Conservation (phyloP, 2,888 invertebrate genomes). For the Tachina fera region DNA sequence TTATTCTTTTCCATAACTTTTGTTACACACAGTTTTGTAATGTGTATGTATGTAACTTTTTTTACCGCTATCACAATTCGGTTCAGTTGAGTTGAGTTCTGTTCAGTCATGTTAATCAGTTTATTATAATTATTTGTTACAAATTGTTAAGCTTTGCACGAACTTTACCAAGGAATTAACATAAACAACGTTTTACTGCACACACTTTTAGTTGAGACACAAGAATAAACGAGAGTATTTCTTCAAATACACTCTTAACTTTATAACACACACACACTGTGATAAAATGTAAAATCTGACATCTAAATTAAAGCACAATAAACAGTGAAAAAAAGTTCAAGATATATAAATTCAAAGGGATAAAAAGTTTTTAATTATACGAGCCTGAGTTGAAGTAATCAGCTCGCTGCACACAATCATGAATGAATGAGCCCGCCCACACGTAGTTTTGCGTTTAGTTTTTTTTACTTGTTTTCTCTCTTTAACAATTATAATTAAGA, state of each 20-base stretch:
- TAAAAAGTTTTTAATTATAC: slow-evolving; percentile 63
- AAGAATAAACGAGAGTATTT: background rate
- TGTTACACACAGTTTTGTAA: background rate
- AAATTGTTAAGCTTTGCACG: slow-evolving; percentile 77
- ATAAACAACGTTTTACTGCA: slow-evolving; percentile 68
- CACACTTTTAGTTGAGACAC: slow-evolving; percentile 28
- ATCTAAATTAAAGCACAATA: slow-evolving; percentile 57
- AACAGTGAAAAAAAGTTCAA: slow-evolving; percentile 8
- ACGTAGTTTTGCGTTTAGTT: slow-evolving; percentile 14
- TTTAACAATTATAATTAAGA: slow-evolving; percentile 59
- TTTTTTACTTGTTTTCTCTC: background rate
- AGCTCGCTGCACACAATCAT: slow-evolving; percentile 21
- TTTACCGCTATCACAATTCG: slow-evolving; percentile 31
- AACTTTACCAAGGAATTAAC: slow-evolving; percentile 68
- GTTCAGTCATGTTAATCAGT: slow-evolving; percentile 83
- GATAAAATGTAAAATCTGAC: slow-evolving; percentile 47
- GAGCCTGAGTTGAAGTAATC: slow-evolving; percentile 43
- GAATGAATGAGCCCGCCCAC: background rate
- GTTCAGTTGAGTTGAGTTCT: slow-evolving; percentile 56
- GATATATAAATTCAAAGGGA: slow-evolving; percentile 34
- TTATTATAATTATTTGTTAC: slow-evolving; percentile 83
- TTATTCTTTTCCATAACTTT: slow-evolving; percentile 15
- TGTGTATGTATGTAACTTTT: slow-evolving; percentile 18
- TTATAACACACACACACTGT: background rate
- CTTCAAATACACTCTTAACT: slow-evolving; percentile 9